Conservation (phyloP, 2,888 invertebrate species). For the Theretra japonica region DNA sequence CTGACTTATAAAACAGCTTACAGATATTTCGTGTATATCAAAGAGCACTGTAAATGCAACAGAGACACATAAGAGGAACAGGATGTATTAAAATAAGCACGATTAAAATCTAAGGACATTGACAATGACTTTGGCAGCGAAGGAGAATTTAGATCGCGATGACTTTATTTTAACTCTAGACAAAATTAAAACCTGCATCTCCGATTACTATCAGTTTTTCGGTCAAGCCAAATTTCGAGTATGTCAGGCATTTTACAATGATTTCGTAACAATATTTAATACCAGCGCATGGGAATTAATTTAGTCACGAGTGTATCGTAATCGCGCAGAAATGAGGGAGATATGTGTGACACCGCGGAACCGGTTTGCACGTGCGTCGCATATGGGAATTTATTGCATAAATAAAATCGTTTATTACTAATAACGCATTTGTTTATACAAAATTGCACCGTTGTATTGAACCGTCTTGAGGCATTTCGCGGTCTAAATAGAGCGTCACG, state of each 20-base stretch:
- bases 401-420: slow-evolving; percentile 34
- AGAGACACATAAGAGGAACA: too few relatives aligned
- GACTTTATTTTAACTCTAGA: too few relatives aligned
- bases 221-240: not conserved
- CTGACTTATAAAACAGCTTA: too few relatives aligned
- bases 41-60: too few relatives aligned
- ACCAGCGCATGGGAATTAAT: slow-evolving; percentile 4
- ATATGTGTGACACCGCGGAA: slow-evolving; percentile 38
- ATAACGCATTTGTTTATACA: not conserved
- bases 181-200: too few relatives aligned
- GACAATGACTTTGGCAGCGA: too few relatives aligned
- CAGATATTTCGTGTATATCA: too few relatives aligned
- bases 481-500: not conserved
- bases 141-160: too few relatives aligned
- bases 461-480: not conserved
- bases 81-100: too few relatives aligned
- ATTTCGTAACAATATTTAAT: slow-evolving; percentile 7
- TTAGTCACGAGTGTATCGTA: slow-evolving; percentile 39
- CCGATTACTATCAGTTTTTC: not conserved
- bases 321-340: slow-evolving; percentile 43
- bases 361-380: slow-evolving; percentile 38
- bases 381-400: slow-evolving; percentile 44
- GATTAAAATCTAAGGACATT: too few relatives aligned
- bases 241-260: not conserved
- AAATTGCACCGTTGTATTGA: not conserved